phyloP scores from a whole-genome alignment of 2,888 invertebrate genomes.

The Melieria crassipennis region DNA sequence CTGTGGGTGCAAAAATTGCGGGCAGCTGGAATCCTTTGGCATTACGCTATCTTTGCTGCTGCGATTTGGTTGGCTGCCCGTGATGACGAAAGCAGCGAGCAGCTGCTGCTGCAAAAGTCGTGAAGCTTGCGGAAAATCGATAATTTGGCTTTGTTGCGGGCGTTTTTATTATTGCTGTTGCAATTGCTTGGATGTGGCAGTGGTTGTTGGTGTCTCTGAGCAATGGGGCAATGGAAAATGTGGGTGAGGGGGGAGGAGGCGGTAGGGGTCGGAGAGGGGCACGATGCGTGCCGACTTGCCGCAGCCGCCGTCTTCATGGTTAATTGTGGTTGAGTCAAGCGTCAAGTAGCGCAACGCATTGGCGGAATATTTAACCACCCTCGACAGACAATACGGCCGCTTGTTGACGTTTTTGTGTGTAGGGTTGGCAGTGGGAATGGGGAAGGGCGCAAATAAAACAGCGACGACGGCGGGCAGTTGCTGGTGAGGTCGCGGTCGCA shows the following conservation, averaged over 20 bases:
- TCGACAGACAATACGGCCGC: no score
- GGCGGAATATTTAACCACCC: no score
- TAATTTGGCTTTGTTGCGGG: conserved; percentile 35
- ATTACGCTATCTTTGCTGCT: not conserved
- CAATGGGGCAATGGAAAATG: not conserved
- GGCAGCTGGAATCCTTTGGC: not conserved
- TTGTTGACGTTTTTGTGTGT: no score
- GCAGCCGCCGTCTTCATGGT: no score
- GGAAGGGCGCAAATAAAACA: no score
- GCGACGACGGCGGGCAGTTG: no score
- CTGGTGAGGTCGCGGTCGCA: no score
- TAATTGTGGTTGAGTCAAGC: not conserved
- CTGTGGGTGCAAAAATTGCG: conserved; percentile 7
- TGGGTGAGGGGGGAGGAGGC: no score
- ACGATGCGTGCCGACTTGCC: no score
- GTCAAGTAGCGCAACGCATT: no score
- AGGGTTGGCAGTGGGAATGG: no score
- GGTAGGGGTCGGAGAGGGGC: not conserved
- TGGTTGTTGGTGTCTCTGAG: not conserved
- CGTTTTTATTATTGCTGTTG: not conserved
- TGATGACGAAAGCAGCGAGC: conserved; percentile 28
- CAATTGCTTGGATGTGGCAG: not conserved
- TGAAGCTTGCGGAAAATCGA: conserved; percentile 35
- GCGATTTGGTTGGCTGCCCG: not conserved
- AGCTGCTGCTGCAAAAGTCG: conserved; percentile 9